Conservation (phyloP, 1,140 invertebrate genomes). For the Pseudachorutes palmiensis region DNA sequence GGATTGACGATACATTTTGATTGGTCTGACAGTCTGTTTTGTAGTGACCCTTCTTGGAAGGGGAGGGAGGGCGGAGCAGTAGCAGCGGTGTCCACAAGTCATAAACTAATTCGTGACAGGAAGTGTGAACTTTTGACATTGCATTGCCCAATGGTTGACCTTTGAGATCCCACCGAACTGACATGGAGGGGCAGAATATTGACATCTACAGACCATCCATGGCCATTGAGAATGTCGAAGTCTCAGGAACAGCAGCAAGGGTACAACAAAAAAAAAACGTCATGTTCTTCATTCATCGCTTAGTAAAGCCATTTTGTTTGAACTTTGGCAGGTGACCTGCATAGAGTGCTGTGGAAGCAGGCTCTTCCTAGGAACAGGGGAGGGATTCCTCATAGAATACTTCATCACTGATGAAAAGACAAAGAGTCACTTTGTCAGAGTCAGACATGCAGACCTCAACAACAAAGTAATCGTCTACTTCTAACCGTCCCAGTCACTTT, state of each 20-base stretch:
- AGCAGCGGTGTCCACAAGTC: no score
- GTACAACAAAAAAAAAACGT: slow-evolving; percentile 9
- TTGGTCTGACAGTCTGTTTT: no score
- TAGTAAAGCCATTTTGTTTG: slow-evolving; percentile 7
- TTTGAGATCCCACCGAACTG: not conserved
- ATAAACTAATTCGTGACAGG: no score
- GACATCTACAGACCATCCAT: slow-evolving; percentile 29
- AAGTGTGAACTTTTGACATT: no score
- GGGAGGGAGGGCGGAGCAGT: no score
- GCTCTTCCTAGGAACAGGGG: slow-evolving; percentile 35
- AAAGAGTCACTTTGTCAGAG: slow-evolving; percentile 21
- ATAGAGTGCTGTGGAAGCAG: slow-evolving; percentile 35
- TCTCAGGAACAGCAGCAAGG: slow-evolving; percentile 26
- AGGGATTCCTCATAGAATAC: slow-evolving; percentile 32
- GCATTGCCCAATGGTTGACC: no score
- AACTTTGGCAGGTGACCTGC: slow-evolving; percentile 29
- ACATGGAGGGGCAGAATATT: slow-evolving; percentile 6
- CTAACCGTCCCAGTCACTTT: not conserved
- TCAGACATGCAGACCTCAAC: slow-evolving; percentile 22
- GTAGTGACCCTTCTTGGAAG: no score
- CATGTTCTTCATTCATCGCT: not conserved
- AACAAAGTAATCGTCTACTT: not conserved
- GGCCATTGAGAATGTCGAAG: slow-evolving; percentile 26
- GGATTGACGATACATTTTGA: no score
- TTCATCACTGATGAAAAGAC: slow-evolving; percentile 31